Evolutionary conservation across 2,888 invertebrate species (phyloP), one percentile per base, ranked within the genome.

Genomic region (Pasiphila rectangulata): DNA sequence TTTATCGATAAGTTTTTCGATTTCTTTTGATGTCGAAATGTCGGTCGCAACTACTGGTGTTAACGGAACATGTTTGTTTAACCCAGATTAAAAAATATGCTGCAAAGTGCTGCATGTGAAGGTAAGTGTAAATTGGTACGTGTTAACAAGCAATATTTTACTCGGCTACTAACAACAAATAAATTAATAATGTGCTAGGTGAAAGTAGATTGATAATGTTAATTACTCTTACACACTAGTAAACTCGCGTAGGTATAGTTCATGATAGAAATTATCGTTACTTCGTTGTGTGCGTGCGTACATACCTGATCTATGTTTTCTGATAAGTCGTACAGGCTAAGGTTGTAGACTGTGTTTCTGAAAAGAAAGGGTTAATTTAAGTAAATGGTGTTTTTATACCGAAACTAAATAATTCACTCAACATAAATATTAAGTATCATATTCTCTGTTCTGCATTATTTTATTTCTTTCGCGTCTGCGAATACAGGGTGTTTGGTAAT

Each of bases 331-430:
- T 92, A 92, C 63, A 96, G 90, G 77, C 96, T 97, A 77, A 98
- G 92, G 85, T 97, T 98, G 90, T 96, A 97, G 63, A 97, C 93
- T 65, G 93, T 92, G 85, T 97, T 97, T 83, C 97, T 95, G 91
- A 52, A 90, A 90, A 75, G 73, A 69, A 55, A 70, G n/a, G n/a
- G n/a, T n/a, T n/a, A n/a, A n/a, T n/a, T n/a, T n/a, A n/a, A n/a
- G n/a, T n/a, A n/a, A n/a, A n/a, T n/a, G n/a, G n/a, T n/a, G n/a
- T n/a, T n/a, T n/a, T n/a, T n/a, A n/a, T n/a, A n/a, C n/a, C n/a
- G n/a, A n/a, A n/a, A n/a, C n/a, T n/a, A n/a, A n/a, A n/a, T n/a
- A n/a, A n/a, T n/a, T n/a, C n/a, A n/a, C n/a, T n/a, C n/a, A n/a
- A n/a, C n/a, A n/a, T n/a, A n/a, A n/a, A n/a, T n/a, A n/a, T n/a